Conservation (phyloP, 2,888 invertebrate genomes). For the Pogonocherus hispidulus region DNA sequence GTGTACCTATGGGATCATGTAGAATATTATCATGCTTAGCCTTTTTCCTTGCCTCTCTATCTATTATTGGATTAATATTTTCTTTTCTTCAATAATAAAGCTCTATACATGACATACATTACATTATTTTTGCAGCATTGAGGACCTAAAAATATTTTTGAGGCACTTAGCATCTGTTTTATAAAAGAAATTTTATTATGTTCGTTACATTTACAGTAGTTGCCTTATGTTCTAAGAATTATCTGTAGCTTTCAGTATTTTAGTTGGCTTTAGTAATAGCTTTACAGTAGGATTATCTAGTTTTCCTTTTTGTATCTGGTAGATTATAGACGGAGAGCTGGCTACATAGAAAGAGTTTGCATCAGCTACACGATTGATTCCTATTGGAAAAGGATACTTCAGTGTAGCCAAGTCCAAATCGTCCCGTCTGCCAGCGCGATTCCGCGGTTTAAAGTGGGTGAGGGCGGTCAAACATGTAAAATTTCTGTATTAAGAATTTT, state of each 20-base stretch:
- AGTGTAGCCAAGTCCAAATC: neutral
- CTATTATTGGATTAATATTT: conserved; percentile 24
- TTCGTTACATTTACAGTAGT: neutral
- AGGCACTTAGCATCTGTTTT: conserved; percentile 2
- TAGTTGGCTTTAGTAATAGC: neutral
- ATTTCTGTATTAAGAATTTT: neutral
- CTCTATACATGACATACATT: neutral
- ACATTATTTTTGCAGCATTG: neutral
- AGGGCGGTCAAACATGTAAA: neutral
- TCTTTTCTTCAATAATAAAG: conserved; percentile 13
- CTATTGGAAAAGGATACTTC: neutral
- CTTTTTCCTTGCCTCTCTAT: conserved; percentile 19
- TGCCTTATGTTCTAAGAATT: neutral
- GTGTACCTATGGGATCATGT: conserved; percentile 25
- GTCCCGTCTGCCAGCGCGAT: neutral
- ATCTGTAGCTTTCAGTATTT: neutral
- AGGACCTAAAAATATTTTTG: neutral
- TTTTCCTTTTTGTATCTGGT: too few species aligned
- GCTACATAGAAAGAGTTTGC: neutral
- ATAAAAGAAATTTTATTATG: neutral
- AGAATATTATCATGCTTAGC: conserved; percentile 33
- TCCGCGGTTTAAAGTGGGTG: neutral
- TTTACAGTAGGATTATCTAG: neutral
- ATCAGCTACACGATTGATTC: neutral
- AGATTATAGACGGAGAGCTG: too few species aligned